Evolutionary conservation across 92 coral and sea anemone genomes (phyloP).

Genomic region (Actinostola sp.): DNA sequence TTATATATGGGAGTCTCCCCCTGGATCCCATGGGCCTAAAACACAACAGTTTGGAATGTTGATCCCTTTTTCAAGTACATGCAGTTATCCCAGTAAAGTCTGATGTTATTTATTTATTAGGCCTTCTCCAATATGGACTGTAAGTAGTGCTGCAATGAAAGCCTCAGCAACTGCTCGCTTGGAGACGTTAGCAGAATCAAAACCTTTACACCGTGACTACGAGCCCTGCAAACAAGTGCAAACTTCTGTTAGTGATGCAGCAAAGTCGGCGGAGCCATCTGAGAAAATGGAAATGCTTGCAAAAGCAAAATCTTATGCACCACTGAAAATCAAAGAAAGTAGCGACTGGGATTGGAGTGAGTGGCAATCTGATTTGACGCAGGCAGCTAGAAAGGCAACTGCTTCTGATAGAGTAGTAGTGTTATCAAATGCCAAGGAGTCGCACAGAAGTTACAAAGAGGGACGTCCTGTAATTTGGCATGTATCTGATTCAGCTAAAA

Average conservation of each 20-base stretch:
- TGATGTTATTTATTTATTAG: slow-evolving; percentile 25
- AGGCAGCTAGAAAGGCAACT: slow-evolving; percentile 81
- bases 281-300: slow-evolving; percentile 71
- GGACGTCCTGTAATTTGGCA: slow-evolving; percentile 85
- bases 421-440: slow-evolving; percentile 72
- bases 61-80: not conserved
- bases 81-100: not conserved
- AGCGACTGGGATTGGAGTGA: slow-evolving; percentile 98
- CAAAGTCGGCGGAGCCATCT: slow-evolving; percentile 73
- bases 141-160: slow-evolving; percentile 75
- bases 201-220: slow-evolving; percentile 84
- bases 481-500: slow-evolving; percentile 75
- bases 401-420: slow-evolving; percentile 74
- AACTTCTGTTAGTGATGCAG: slow-evolving; percentile 75
- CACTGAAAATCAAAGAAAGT: slow-evolving; percentile 77
- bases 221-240: slow-evolving; percentile 84
- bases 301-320: slow-evolving; percentile 70
- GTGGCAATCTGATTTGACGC: slow-evolving; percentile 82
- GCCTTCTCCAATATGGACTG: slow-evolving; percentile 90
- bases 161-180: slow-evolving; percentile 72
- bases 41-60: no score
- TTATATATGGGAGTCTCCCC: no score
- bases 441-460: slow-evolving; percentile 85
- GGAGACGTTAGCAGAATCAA: slow-evolving; percentile 82
- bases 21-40: no score